Evolutionary conservation across 1,140 invertebrate species (phyloP).

Genomic region (Drosophila tropicalis): DNA sequence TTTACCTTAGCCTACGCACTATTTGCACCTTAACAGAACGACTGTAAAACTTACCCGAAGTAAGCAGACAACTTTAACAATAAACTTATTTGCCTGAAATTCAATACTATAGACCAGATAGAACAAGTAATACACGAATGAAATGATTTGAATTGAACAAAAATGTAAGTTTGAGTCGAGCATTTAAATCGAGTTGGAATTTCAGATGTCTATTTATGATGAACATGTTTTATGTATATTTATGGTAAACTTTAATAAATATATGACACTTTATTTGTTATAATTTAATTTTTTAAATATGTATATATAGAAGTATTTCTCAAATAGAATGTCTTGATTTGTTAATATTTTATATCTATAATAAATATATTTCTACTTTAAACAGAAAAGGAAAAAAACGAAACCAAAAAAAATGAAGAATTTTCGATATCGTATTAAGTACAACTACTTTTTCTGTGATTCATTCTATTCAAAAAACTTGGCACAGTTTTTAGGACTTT

Average conservation of each 20-base stretch:
- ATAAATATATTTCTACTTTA: not conserved
- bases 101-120: no score
- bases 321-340: not conserved
- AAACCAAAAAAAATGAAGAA: not conserved
- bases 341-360: not conserved
- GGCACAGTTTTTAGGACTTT: not conserved
- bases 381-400: not conserved
- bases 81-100: not conserved
- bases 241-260: not conserved
- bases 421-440: not conserved
- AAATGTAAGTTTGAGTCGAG: not conserved
- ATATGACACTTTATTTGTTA: not conserved
- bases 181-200: not conserved
- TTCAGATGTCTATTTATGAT: not conserved
- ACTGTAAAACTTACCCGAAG: not conserved
- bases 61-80: not conserved
- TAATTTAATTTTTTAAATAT: not conserved
- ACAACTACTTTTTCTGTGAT: not conserved
- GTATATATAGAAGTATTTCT: not conserved
- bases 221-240: no score
- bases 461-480: not conserved
- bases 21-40: not conserved
- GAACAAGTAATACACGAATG: no score
- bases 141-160: no score
- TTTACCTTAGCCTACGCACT: not conserved